Percentiles rank a stretch among this genome's conserved stretches.
Evolutionary conservation across 2,888 invertebrate species (phyloP).

Genomic region (Machimus atricapillus): DNA sequence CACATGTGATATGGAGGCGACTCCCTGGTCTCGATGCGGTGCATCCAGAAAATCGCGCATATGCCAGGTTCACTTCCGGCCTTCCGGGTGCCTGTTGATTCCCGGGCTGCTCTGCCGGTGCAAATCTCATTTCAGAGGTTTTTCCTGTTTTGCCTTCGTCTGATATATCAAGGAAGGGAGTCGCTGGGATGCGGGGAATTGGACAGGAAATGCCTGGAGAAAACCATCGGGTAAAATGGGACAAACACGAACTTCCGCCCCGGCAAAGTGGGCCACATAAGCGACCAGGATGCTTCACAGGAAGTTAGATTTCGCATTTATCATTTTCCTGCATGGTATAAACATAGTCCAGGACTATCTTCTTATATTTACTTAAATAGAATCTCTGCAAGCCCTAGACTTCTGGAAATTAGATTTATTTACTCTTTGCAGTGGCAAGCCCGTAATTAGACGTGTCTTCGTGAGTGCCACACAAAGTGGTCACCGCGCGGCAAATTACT

Average conservation of each 20-base stretch:
- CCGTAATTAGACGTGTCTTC: background rate
- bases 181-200: background rate
- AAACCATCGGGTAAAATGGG: background rate
- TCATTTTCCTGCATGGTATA: background rate
- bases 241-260: background rate
- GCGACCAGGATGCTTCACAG: background rate
- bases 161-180: background rate
- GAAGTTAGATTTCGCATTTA: background rate
- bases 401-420: background rate
- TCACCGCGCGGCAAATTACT: background rate
- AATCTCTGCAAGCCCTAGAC: background rate
- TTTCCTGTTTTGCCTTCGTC: background rate
- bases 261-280: background rate
- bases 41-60: conserved; percentile 1
- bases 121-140: conserved; percentile 3
- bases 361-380: background rate
- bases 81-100: conserved; percentile 45
- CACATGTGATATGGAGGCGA: conserved; percentile 34
- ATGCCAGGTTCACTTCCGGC: conserved; percentile 42
- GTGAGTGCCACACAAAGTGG: background rate
- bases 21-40: background rate
- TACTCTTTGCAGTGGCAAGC: background rate
- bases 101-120: background rate
- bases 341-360: background rate
- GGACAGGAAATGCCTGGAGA: background rate